Conservation (phyloP, 1,140 invertebrate genomes). For the Bombyx mandarina region DNA sequence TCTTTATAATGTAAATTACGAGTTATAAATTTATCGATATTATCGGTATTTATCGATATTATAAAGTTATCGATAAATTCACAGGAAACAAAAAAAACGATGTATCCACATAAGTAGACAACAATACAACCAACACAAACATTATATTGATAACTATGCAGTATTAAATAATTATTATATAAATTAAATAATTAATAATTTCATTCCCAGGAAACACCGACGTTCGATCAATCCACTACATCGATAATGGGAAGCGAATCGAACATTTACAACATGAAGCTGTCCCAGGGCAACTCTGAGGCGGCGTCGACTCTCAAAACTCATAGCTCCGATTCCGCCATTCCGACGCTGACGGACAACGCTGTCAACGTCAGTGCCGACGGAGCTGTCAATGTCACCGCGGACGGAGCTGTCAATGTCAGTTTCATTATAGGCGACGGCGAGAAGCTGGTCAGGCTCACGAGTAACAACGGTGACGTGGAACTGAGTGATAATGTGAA, state of each 20-base stretch:
- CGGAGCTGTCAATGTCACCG: neutral
- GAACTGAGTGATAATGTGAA: constrained; percentile 38
- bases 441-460: constrained; percentile 42
- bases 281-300: constrained; percentile 23
- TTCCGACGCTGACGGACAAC: constrained; percentile 24
- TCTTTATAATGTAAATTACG: no score
- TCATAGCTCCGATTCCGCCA: constrained; percentile 63
- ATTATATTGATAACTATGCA: no score
- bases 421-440: constrained; percentile 47
- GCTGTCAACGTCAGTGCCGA: constrained; percentile 4
- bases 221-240: constrained; percentile 48
- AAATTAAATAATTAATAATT: neutral
- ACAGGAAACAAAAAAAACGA: no score
- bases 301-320: constrained; percentile 29
- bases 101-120: no score
- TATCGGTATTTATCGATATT: no score
- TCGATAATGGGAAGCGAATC: constrained; percentile 67
- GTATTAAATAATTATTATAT: no score
- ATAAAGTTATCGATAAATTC: no score
- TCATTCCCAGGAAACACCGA: constrained; percentile 37
- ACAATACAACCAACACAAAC: no score
- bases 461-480: constrained; percentile 51
- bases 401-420: constrained; percentile 18
- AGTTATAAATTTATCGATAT: no score
- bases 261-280: constrained; percentile 56